These are phyloP conservation scores for Itoplectis maculator DNA, from an alignment of 2,888 invertebrate genomes.

Conservation along the genomic window DNA sequence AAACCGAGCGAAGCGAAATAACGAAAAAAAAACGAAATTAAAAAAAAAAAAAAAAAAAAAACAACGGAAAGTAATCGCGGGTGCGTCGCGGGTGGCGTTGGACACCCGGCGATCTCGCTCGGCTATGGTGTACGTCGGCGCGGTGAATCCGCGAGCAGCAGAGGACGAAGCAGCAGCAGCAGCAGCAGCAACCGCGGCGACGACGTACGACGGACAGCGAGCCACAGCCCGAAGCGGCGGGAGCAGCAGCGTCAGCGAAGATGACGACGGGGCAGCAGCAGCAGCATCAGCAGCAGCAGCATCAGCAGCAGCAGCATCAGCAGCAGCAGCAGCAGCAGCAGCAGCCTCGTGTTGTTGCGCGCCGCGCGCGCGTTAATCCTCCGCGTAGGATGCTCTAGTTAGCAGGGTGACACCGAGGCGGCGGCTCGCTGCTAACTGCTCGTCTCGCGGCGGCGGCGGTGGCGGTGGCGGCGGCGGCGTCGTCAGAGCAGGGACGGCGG, in stretches of 20 bases:
- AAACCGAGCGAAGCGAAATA: background rate
- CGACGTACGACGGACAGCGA: too few relatives aligned
- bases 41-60: background rate
- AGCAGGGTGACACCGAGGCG: constrained; percentile 62
- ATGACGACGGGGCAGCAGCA: too few relatives aligned
- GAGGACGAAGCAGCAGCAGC: constrained; percentile 2
- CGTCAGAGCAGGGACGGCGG: too few relatives aligned
- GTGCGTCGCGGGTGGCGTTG: constrained; percentile 18
- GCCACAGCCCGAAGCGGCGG: constrained; percentile 25
- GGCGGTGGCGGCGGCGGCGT: too few relatives aligned
- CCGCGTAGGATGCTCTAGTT: constrained; percentile 66
- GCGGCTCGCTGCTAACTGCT: constrained; percentile 60
- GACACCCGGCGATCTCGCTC: constrained; percentile 40
- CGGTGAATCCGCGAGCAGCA: constrained; percentile 24
- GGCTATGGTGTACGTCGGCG: constrained; percentile 47
- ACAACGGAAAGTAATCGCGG: background rate
- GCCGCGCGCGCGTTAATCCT: constrained; percentile 53
- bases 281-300: constrained; percentile 27
- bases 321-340: too few relatives aligned
- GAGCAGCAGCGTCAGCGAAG: constrained; percentile 37
- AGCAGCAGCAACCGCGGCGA: too few relatives aligned
- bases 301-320: too few relatives aligned
- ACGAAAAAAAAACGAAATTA: background rate
- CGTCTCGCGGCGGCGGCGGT: constrained; percentile 20
- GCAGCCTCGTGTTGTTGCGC: constrained; percentile 50